These are phyloP conservation scores for Sebastolobus altivelis DNA, from an alignment of 2,797 vertebrate species.

Conservation along the genomic window DNA sequence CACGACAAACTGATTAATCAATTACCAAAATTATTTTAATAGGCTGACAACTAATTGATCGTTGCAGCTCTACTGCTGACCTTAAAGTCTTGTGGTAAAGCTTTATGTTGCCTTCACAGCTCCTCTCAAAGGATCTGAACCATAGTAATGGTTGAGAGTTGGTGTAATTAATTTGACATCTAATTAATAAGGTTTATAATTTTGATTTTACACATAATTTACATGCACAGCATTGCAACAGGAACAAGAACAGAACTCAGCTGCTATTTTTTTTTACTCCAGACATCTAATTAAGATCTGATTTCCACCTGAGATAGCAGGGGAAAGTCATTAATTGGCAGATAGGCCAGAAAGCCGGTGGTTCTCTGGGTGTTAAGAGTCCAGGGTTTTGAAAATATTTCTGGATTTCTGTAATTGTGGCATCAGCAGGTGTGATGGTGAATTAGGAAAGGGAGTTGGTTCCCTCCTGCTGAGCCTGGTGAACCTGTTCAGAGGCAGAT, in stretches of 20 bases:
- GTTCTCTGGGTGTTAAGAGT: background rate
- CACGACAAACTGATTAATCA: too few species aligned
- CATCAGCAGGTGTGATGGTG: background rate
- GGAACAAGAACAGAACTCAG: background rate
- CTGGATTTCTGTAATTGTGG: background rate
- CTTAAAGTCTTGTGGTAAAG: background rate
- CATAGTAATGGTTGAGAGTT: background rate
- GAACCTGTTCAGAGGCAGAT: background rate
- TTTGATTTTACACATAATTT: background rate
- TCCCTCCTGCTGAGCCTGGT: background rate
- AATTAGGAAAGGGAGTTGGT: background rate
- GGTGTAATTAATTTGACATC: background rate
- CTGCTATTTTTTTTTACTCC: background rate
- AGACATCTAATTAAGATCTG: background rate
- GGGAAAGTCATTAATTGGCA: background rate
- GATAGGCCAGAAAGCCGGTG: background rate
- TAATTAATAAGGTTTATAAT: background rate
- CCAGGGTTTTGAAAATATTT: background rate
- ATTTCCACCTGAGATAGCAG: background rate
- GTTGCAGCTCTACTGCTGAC: background rate
- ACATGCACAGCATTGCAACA: background rate
- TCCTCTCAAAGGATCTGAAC: background rate
- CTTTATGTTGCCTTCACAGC: background rate
- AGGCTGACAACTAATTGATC: too few species aligned
- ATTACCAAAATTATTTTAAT: too few species aligned